phyloP scores from a whole-genome alignment of 2,888 invertebrate genomes.

The Pandemis corylana region DNA sequence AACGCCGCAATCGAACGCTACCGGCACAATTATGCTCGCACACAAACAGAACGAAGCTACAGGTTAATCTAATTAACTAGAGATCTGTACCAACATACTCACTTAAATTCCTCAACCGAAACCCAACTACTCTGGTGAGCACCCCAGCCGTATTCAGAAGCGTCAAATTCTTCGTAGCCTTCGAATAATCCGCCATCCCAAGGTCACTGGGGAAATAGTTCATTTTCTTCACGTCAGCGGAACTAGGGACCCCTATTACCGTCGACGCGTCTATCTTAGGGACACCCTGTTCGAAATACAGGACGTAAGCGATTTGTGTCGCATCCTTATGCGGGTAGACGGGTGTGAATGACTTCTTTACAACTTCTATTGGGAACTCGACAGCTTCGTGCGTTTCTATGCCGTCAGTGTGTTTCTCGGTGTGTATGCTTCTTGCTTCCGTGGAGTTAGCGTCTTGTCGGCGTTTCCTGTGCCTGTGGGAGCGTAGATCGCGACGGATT shows the following conservation, averaged over 20 bases:
- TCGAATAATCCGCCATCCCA: slow-evolving; percentile 66
- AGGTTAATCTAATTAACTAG: no score
- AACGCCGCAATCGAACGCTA: no score
- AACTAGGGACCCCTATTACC: slow-evolving; percentile 62
- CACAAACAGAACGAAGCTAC: no score
- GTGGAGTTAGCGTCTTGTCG: slow-evolving; percentile 68
- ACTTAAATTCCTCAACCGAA: slow-evolving; percentile 75
- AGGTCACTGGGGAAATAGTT: slow-evolving; percentile 73
- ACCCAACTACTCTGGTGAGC: slow-evolving; percentile 74
- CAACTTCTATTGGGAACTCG: slow-evolving; percentile 65
- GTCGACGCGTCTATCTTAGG: slow-evolving; percentile 61
- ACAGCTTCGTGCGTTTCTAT: slow-evolving; percentile 62
- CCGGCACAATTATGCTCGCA: no score
- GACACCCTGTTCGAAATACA: slow-evolving; percentile 78
- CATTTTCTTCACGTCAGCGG: slow-evolving; percentile 64
- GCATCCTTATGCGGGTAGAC: slow-evolving; percentile 59
- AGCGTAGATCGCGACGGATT: slow-evolving; percentile 63
- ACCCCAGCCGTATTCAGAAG: slow-evolving; percentile 72
- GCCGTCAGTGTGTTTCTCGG: slow-evolving; percentile 56
- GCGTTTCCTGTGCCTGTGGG: slow-evolving; percentile 73
- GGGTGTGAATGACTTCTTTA: slow-evolving; percentile 66
- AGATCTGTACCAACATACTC: slow-evolving; percentile 48
- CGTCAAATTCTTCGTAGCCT: slow-evolving; percentile 71
- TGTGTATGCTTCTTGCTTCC: slow-evolving; percentile 53
- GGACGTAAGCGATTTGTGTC: slow-evolving; percentile 73